Evolutionary conservation across 2,797 vertebrate genomes (phyloP).

Genomic region (Pampus argenteus): DNA sequence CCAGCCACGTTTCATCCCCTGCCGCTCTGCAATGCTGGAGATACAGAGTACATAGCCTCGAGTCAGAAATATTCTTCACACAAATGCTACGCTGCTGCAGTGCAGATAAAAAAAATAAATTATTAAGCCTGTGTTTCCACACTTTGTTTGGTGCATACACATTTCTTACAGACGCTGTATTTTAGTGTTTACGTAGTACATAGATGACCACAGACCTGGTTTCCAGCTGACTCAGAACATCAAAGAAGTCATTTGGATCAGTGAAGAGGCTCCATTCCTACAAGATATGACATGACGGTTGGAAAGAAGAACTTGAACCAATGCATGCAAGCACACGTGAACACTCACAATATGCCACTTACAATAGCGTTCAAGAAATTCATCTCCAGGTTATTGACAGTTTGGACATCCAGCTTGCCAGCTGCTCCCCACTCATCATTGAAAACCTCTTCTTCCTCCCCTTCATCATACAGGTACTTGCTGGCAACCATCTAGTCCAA

Average conservation of each 20-base stretch:
- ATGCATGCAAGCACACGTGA: background rate
- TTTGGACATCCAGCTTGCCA: constrained; percentile 93
- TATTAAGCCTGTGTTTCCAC: background rate
- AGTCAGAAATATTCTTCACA: background rate
- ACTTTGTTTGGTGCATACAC: background rate
- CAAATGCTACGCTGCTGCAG: background rate
- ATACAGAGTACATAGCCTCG: background rate
- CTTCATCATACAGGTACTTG: constrained; percentile 98
- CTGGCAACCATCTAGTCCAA: constrained; percentile 95
- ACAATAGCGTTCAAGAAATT: constrained; percentile 97
- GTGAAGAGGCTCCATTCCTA: constrained; percentile 98
- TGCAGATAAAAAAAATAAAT: background rate
- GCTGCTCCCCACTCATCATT: constrained; percentile 98
- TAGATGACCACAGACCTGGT: constrained; percentile 86
- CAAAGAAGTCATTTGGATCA: constrained; percentile 92
- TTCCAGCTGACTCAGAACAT: constrained; percentile 91
- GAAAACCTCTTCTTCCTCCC: constrained; percentile 98
- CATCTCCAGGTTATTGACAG: constrained; percentile 95
- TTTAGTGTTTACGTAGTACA: background rate
- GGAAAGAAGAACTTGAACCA: background rate
- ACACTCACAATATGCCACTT: constrained; percentile 61
- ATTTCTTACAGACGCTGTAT: background rate
- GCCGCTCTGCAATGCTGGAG: constrained; percentile 91
- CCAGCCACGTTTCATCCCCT: constrained; percentile 95
- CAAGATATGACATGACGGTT: constrained; percentile 20